These are phyloP conservation scores for Nipponacmea schrenckii DNA, from an alignment of 2,888 invertebrate species.

Conservation along the genomic window DNA sequence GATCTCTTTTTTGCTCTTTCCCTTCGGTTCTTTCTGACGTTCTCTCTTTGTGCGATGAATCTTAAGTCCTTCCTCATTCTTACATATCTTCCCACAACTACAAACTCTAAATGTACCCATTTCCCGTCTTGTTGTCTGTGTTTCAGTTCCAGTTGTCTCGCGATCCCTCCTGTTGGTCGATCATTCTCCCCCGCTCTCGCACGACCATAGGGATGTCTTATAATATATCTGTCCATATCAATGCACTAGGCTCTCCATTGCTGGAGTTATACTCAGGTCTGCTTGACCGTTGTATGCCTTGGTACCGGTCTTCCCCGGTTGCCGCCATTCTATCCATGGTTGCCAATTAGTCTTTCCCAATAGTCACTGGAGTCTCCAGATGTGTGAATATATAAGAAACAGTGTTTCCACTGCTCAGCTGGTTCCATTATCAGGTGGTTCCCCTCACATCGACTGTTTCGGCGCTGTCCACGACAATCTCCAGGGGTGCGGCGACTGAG, in stretches of 20 bases:
- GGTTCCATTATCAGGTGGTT: not conserved
- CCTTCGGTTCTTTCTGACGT: too few species aligned
- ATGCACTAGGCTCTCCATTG: too few species aligned
- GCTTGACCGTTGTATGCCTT: too few species aligned
- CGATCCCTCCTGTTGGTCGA: conserved; percentile 11
- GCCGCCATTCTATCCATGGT: too few species aligned
- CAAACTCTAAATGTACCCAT: conserved; percentile 18
- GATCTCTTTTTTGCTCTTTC: too few species aligned
- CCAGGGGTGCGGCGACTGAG: not conserved
- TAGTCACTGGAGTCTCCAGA: too few species aligned
- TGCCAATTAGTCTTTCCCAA: too few species aligned
- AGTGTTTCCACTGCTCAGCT: not conserved
- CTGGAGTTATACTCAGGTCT: too few species aligned
- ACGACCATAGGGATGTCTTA: conserved; percentile 18
- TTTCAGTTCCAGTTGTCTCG: conserved; percentile 12
- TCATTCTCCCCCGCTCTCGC: conserved; percentile 23
- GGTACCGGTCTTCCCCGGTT: too few species aligned
- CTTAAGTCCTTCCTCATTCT: conserved; percentile 18
- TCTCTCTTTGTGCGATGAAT: conserved; percentile 20
- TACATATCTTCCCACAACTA: conserved; percentile 22
- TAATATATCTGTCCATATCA: conserved; percentile 24
- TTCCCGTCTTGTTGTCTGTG: conserved; percentile 17
- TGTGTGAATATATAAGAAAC: not conserved
- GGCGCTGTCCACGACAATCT: not conserved
- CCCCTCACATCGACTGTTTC: not conserved